Conservation (phyloP, 2,113 vertebrate species). For the Thalassoma bifasciatum region DNA sequence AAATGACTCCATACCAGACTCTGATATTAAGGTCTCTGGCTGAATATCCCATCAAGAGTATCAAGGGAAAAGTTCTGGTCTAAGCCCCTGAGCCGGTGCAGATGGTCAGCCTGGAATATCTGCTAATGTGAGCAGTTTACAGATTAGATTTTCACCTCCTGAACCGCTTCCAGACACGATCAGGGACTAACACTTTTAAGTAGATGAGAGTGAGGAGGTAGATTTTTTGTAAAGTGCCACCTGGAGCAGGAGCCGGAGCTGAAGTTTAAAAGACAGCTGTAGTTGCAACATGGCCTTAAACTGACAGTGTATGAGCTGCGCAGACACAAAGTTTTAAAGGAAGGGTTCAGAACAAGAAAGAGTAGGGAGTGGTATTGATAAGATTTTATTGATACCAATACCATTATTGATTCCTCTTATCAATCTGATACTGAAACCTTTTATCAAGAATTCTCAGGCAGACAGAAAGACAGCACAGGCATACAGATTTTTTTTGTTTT, state of each 20-base stretch:
- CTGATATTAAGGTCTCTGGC: neutral
- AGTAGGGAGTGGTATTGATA: too few relatives aligned
- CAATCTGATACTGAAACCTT: too few relatives aligned
- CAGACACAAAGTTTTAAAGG: neutral
- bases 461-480: neutral
- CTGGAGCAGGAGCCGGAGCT: neutral
- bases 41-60: neutral
- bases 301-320: neutral
- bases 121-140: conserved; percentile 24
- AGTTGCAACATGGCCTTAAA: conserved; percentile 1
- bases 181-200: conserved; percentile 6
- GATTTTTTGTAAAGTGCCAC: conserved; percentile 15
- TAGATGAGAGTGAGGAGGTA: neutral
- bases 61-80: conserved; percentile 13
- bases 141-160: conserved; percentile 30
- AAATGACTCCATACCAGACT: conserved; percentile 2
- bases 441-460: too few relatives aligned
- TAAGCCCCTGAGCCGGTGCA: neutral
- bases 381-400: too few relatives aligned
- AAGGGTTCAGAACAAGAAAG: too few relatives aligned
- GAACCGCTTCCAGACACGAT: conserved; percentile 9
- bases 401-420: too few relatives aligned
- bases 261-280: conserved; percentile 10
- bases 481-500: too few relatives aligned
- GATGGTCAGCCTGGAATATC: conserved; percentile 19